These are phyloP conservation scores for Myzus persicae DNA, from an alignment of 1,140 invertebrate genomes.

Conservation along the genomic window DNA sequence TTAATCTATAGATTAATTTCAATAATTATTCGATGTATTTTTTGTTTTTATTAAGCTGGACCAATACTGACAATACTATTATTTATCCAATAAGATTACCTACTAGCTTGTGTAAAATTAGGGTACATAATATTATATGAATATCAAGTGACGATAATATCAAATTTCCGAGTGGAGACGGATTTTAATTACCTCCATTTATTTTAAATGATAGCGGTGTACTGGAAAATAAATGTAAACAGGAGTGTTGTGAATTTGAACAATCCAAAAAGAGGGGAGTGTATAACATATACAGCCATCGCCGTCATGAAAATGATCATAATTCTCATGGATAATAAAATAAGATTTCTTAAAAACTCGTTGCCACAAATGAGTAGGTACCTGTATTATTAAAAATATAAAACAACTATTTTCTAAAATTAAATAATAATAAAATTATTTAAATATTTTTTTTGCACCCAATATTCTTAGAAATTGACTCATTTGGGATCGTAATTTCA, in stretches of 20 bases:
- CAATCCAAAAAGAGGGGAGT: neutral
- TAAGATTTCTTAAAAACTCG: neutral
- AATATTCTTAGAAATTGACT: too few relatives aligned
- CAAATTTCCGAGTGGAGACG: neutral
- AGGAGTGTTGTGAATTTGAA: neutral
- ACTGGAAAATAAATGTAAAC: neutral
- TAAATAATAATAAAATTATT: too few relatives aligned
- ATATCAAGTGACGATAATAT: neutral
- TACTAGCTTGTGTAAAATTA: neutral
- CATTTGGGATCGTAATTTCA: too few relatives aligned
- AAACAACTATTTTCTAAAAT: too few relatives aligned
- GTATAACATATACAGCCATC: neutral
- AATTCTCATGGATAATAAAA: neutral
- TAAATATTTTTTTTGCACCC: too few relatives aligned
- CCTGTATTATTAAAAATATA: too few relatives aligned
- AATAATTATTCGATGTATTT: neutral
- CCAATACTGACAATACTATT: neutral
- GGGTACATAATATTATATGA: neutral
- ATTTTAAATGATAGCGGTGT: neutral
- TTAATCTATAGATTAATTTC: neutral
- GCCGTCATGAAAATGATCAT: neutral
- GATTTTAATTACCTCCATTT: neutral
- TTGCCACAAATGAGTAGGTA: too few relatives aligned
- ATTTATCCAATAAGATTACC: neutral
- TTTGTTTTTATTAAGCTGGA: neutral